A percentile compares a stretch with the other conserved stretches of the same genome.
Evolutionary conservation across 2,797 vertebrate species (phyloP).

Genomic region (Poeciliopsis gracilis): DNA sequence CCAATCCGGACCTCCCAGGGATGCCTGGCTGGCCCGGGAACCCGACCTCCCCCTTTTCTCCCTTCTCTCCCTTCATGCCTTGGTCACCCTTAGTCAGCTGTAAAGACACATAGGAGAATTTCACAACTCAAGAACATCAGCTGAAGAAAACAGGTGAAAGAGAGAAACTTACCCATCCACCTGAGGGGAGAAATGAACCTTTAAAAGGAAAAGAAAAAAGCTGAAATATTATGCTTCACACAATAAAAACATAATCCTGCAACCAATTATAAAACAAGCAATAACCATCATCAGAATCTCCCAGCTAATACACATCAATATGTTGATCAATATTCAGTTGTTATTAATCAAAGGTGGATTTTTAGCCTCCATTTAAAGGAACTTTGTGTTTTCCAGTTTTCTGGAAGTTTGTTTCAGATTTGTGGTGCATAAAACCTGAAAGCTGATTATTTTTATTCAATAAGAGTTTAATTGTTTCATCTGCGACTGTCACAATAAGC

Average conservation of each 20-base stretch:
- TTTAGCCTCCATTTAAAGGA: no score
- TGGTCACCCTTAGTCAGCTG: conserved; percentile 83
- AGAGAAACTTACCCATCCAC: conserved; percentile 62
- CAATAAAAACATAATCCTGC: no score
- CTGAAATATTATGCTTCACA: not conserved
- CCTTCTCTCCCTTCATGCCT: conserved; percentile 82
- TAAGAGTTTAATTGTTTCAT: not conserved
- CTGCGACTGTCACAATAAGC: not conserved
- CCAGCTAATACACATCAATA: no score
- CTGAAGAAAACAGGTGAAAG: not conserved
- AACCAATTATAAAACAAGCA: no score
- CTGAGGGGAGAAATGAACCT: conserved; percentile 42
- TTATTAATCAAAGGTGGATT: no score
- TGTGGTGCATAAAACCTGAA: no score
- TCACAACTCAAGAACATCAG: not conserved
- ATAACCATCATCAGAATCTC: no score
- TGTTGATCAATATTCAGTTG: no score
- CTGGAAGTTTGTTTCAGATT: no score
- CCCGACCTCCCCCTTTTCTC: conserved; percentile 86
- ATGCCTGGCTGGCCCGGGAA: conserved; percentile 81
- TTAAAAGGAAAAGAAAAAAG: conserved; percentile 18
- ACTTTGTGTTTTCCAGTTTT: no score
- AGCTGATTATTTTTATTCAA: not conserved
- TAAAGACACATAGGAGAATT: not conserved
- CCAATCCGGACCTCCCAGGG: conserved; percentile 84